Evolutionary conservation across 2,797 vertebrate genomes (phyloP).

Genomic region (Poecilia wingei): DNA sequence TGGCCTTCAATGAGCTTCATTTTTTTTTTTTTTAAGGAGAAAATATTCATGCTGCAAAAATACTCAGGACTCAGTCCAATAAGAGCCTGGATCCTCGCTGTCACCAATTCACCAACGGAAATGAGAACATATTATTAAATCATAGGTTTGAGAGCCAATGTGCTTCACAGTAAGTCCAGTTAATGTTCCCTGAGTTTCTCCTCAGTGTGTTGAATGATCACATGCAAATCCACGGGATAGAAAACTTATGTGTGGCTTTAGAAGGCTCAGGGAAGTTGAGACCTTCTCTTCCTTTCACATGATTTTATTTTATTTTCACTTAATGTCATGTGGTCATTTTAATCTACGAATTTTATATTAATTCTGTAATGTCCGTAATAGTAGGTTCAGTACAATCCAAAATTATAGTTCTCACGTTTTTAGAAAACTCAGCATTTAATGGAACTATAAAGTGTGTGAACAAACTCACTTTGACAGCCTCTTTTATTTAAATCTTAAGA

Average conservation of each 20-base stretch:
- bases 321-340: conserved; percentile 16
- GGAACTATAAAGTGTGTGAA: neutral
- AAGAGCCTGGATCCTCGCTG: conserved; percentile 24
- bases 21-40: neutral
- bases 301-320: conserved; percentile 29
- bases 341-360: conserved; percentile 6
- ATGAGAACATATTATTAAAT: conserved; percentile 57
- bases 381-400: neutral
- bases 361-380: neutral
- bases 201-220: conserved; percentile 48
- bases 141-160: conserved; percentile 41
- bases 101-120: conserved; percentile 51
- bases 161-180: conserved; percentile 49
- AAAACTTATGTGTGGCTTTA: conserved; percentile 42
- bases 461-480: neutral
- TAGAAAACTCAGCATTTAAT: neutral
- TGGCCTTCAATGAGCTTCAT: conserved; percentile 33
- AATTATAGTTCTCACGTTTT: neutral
- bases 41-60: neutral
- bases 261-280: conserved; percentile 47
- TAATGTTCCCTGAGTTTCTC: conserved; percentile 45
- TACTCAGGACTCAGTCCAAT: conserved; percentile 10
- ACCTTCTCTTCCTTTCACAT: conserved; percentile 64
- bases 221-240: conserved; percentile 43
- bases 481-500: neutral